phyloP scores from a whole-genome alignment of 2,888 invertebrate species.

The Agrotis segetum region DNA sequence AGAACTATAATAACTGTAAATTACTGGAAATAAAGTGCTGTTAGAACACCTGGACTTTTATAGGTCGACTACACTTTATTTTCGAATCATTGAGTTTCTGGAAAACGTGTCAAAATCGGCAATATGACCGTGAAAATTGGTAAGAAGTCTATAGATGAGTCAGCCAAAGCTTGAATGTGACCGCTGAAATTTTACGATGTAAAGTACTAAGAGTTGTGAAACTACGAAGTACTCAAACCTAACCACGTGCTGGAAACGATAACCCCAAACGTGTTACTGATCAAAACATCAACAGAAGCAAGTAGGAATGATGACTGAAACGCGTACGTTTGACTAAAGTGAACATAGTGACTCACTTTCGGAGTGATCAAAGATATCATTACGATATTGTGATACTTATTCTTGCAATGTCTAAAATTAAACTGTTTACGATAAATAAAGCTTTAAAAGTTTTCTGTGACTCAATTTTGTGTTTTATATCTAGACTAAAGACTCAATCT shows the following conservation, averaged over 20 bases:
- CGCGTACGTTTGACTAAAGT: conserved; percentile 11
- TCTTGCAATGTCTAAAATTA: conserved; percentile 50
- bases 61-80: too few relatives aligned
- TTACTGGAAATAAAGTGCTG: too few relatives aligned
- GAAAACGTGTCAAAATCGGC: conserved; percentile 1
- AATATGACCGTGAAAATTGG: neutral
- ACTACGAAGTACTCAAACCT: neutral
- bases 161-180: conserved; percentile 12
- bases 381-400: conserved; percentile 45
- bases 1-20: too few relatives aligned
- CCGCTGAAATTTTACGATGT: neutral
- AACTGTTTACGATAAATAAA: conserved; percentile 51
- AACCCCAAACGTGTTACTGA: conserved; percentile 34
- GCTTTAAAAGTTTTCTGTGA: conserved; percentile 36
- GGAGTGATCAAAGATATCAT: conserved; percentile 44
- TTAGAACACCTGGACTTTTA: too few relatives aligned
- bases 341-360: conserved; percentile 45
- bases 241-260: conserved; percentile 35
- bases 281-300: conserved; percentile 49
- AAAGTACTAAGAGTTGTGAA: conserved; percentile 11
- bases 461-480: conserved; percentile 53
- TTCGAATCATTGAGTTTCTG: conserved; percentile 13
- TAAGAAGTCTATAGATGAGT: conserved; percentile 18
- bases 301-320: conserved; percentile 33
- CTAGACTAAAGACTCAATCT: conserved; percentile 40